Conservation (phyloP, 2,888 invertebrate genomes). For the Pseudanteris insignis region DNA sequence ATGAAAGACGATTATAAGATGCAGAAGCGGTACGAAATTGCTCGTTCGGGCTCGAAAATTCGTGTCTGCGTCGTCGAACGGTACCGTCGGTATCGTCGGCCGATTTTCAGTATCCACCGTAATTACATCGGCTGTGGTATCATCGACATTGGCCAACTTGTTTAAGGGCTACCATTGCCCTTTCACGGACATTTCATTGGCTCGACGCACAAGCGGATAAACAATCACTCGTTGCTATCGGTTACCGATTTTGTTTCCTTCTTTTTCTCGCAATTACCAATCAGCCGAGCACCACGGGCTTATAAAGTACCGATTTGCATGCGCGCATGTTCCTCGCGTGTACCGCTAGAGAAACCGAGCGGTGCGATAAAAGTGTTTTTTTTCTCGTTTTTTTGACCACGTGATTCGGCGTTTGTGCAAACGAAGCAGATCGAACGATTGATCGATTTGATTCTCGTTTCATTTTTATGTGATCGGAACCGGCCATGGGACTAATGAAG, state of each 20-base stretch:
- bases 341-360: slow-evolving; percentile 21
- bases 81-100: too few relatives aligned
- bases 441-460: too few relatives aligned
- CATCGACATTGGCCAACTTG: slow-evolving; percentile 42
- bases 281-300: slow-evolving; percentile 29
- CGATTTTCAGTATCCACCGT: slow-evolving; percentile 38
- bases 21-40: neutral
- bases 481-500: slow-evolving; percentile 18
- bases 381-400: slow-evolving; percentile 18
- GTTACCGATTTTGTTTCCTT: too few relatives aligned
- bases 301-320: slow-evolving; percentile 36
- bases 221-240: slow-evolving; percentile 39
- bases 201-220: slow-evolving; percentile 28
- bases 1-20: too few relatives aligned
- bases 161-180: slow-evolving; percentile 35
- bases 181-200: slow-evolving; percentile 39
- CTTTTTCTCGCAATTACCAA: slow-evolving; percentile 40
- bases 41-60: too few relatives aligned
- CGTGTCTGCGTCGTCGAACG: too few relatives aligned
- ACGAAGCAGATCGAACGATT: too few relatives aligned
- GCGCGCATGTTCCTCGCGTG: slow-evolving; percentile 24
- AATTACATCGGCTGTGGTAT: slow-evolving; percentile 37
- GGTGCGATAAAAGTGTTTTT: slow-evolving; percentile 27
- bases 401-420: slow-evolving; percentile 16
- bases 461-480: too few relatives aligned